Percentiles rank a stretch among this genome's conserved stretches.
Evolutionary conservation across 2,888 invertebrate genomes (phyloP).

Genomic region (Lissonota sp.): DNA sequence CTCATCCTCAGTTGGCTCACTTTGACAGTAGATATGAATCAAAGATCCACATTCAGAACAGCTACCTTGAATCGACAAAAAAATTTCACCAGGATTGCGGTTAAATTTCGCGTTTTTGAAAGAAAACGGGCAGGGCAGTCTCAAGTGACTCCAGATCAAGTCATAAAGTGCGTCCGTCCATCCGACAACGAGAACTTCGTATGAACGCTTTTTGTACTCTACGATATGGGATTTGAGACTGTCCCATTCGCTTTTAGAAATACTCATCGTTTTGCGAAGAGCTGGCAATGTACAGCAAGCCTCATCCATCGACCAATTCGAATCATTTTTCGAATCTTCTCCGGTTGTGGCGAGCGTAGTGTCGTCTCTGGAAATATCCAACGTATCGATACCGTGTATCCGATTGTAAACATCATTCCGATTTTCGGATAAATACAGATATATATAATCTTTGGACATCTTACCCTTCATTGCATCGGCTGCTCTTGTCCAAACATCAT

Average conservation of each 20-base stretch:
- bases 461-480: not conserved
- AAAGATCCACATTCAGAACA: constrained; percentile 59
- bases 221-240: constrained; percentile 27
- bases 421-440: not conserved
- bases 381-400: no score
- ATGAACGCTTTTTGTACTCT: constrained; percentile 46
- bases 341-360: no score
- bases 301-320: constrained; percentile 51
- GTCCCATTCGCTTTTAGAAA: constrained; percentile 42
- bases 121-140: constrained; percentile 62
- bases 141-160: constrained; percentile 51
- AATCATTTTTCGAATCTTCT: constrained; percentile 26
- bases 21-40: constrained; percentile 55
- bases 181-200: constrained; percentile 54
- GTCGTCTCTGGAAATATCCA: no score
- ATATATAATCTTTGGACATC: constrained; percentile 40
- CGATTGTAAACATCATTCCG: no score
- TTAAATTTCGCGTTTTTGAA: constrained; percentile 64
- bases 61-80: constrained; percentile 51
- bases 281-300: constrained; percentile 34
- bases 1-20: constrained; percentile 39
- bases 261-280: constrained; percentile 29
- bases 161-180: constrained; percentile 61
- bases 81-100: constrained; percentile 44
- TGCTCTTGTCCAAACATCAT: no score